Conservation (phyloP, 2,113 vertebrate genomes). For the Balaeniceps rex region DNA sequence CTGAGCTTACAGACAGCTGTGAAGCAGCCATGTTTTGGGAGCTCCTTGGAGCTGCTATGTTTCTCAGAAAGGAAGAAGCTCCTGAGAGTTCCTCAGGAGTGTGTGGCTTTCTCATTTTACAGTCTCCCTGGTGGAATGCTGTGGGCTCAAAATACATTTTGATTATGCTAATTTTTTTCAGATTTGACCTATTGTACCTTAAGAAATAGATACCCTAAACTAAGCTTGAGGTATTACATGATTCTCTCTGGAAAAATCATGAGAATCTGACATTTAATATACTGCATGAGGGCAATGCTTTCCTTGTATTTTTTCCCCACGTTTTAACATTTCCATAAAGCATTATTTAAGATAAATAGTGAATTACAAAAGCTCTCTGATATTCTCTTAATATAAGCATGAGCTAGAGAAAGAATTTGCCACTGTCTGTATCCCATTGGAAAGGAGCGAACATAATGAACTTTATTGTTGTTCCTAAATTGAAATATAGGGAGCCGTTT, state of each 20-base stretch:
- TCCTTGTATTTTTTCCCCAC: background rate
- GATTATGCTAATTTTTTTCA: background rate
- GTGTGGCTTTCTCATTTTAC: background rate
- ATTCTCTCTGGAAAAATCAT: background rate
- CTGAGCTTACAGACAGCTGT: background rate
- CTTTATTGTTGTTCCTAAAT: background rate
- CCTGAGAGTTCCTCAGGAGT: background rate
- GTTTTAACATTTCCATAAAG: background rate
- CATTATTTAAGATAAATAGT: background rate
- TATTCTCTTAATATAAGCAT: background rate
- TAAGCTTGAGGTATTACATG: background rate
- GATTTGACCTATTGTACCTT: background rate
- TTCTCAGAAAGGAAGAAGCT: background rate
- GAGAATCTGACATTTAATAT: background rate
- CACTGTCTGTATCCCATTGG: background rate
- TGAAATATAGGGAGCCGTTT: background rate
- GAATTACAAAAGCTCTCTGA: background rate
- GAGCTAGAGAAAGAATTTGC: background rate
- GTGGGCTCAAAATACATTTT: background rate
- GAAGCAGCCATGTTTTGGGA: accelerated
- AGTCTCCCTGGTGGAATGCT: background rate
- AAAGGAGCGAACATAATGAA: background rate
- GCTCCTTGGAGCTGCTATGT: background rate
- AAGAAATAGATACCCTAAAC: background rate
- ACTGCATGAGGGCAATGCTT: accelerated